phyloP scores from a whole-genome alignment of 2,797 vertebrate species.

The Otolemur crassicaudatus region DNA sequence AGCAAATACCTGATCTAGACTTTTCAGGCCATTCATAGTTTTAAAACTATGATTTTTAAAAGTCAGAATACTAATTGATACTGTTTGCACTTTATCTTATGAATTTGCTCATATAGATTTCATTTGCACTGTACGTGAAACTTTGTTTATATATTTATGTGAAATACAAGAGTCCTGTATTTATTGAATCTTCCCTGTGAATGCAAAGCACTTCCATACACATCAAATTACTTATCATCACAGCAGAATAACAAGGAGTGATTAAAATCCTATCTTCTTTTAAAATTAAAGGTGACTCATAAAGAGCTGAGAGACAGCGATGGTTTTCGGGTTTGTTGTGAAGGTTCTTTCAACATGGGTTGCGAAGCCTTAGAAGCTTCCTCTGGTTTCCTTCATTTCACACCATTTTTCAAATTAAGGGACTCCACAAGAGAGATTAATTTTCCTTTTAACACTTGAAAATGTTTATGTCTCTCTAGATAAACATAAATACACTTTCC shows the following conservation, averaged over 20 bases:
- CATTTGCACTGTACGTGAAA: slow-evolving; percentile 24
- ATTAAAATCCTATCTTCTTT: slow-evolving; percentile 32
- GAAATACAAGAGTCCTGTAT: neutral
- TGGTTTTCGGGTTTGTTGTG: neutral
- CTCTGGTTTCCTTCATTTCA: neutral
- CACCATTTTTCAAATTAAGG: neutral
- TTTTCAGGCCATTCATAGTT: neutral
- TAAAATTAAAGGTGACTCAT: slow-evolving; percentile 52
- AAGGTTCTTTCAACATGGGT: slow-evolving; percentile 38
- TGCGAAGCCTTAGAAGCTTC: neutral
- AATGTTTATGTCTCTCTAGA: neutral
- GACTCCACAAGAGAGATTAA: neutral
- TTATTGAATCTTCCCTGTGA: neutral
- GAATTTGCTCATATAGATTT: neutral
- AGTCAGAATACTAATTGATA: neutral
- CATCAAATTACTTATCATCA: slow-evolving; percentile 43
- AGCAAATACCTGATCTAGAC: neutral
- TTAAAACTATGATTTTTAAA: neutral
- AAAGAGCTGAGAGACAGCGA: neutral
- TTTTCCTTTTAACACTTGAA: slow-evolving; percentile 21
- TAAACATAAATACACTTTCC: neutral
- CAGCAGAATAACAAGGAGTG: neutral
- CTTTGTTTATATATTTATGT: neutral
- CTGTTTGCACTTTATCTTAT: slow-evolving; percentile 24
- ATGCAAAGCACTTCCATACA: slow-evolving; percentile 16